These are phyloP conservation scores for Psilopogon haemacephalus DNA, from an alignment of 2,113 vertebrate species.

Conservation along the genomic window DNA sequence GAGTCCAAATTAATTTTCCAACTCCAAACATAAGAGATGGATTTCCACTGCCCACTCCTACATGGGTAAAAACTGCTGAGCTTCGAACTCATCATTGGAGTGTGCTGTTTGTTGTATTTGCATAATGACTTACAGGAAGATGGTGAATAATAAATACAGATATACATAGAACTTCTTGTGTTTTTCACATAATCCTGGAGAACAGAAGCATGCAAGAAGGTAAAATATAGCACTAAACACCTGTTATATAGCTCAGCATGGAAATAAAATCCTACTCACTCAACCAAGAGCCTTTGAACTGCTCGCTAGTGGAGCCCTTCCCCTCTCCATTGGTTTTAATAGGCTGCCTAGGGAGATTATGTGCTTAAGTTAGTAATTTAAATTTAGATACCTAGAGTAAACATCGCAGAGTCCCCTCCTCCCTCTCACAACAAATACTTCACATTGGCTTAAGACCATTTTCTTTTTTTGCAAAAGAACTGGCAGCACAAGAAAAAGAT, in stretches of 20 bases:
- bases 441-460: background rate
- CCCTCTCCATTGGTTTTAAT: constrained; percentile 19
- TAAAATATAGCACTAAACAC: background rate
- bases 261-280: background rate
- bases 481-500: background rate
- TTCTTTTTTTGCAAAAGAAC: background rate
- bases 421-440: constrained; percentile 10
- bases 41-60: background rate
- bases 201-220: background rate
- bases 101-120: background rate
- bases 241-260: background rate
- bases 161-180: background rate
- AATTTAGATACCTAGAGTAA: constrained; percentile 54
- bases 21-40: background rate
- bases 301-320: constrained; percentile 9
- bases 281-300: constrained; percentile 32
- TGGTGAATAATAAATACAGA: background rate
- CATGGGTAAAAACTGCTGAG: background rate
- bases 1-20: background rate
- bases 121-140: no score
- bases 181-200: background rate
- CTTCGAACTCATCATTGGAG: background rate
- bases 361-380: constrained; percentile 35
- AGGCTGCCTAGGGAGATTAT: constrained; percentile 40
- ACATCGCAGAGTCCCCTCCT: constrained; percentile 13